Conservation (phyloP, 1,140 invertebrate species). For the Mizuhopecten yessoensis region DNA sequence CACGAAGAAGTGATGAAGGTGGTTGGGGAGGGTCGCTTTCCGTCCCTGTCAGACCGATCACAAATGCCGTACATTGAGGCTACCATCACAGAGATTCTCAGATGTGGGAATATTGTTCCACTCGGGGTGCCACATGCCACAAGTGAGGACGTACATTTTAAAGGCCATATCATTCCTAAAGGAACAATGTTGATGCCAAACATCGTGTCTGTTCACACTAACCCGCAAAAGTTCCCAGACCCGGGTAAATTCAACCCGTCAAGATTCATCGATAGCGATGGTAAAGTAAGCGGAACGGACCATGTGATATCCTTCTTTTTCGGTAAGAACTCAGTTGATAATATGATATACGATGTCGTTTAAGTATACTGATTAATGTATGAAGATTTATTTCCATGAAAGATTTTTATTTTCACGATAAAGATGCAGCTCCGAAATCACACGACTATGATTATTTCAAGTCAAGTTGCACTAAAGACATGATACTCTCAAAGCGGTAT, state of each 20-base stretch:
- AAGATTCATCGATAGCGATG: slow-evolving; percentile 83
- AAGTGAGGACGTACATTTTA: slow-evolving; percentile 68
- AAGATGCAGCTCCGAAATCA: not conserved
- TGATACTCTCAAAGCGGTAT: too few relatives aligned
- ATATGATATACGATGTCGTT: not conserved
- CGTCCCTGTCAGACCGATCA: slow-evolving; percentile 59
- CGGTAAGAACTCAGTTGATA: slow-evolving; percentile 49
- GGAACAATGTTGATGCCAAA: slow-evolving; percentile 75
- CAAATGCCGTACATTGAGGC: slow-evolving; percentile 65
- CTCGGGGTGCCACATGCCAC: slow-evolving; percentile 75
- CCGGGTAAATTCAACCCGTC: slow-evolving; percentile 89
- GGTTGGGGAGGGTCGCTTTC: slow-evolving; percentile 54
- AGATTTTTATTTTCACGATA: not conserved
- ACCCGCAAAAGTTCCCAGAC: slow-evolving; percentile 86
- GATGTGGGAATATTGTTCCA: slow-evolving; percentile 65
- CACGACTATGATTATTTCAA: not conserved
- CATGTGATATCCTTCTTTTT: slow-evolving; percentile 65
- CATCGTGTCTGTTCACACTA: slow-evolving; percentile 71
- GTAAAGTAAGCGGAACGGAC: slow-evolving; percentile 49
- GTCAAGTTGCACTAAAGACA: too few relatives aligned
- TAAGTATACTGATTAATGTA: not conserved
- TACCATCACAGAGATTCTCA: slow-evolving; percentile 64
- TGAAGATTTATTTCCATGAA: not conserved
- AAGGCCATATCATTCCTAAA: slow-evolving; percentile 78
- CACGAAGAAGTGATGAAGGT: slow-evolving; percentile 92